Evolutionary conservation across 2,797 vertebrate genomes (phyloP), one percentile per base, ranked within the genome.

Genomic region (Rhinatrema bivittatum): DNA sequence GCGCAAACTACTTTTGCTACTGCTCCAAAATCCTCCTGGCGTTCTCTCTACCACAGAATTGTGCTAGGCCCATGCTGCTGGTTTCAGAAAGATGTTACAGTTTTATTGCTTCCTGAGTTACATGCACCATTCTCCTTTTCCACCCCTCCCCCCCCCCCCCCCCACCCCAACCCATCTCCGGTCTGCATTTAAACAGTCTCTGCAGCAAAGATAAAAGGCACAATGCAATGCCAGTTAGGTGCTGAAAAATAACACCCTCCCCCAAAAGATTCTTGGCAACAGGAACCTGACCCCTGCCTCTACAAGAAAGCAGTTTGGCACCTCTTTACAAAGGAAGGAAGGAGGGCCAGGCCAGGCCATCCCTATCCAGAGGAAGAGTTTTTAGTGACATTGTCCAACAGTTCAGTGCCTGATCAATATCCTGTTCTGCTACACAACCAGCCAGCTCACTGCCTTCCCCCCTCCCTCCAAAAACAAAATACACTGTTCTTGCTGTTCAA

Each of bases 251-350:
- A 13, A 31, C 24, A 40, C 15, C 5, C 23, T 2, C 8, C 17
- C 36, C 21, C 24, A 20, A 29, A 19, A 16, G 31, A 20, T 18
- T 56, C 18, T 44, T 22, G 28, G 35, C 23, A 39, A 46, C 1
- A 3, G 14, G 25, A 36, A 46, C 10, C 6, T 36, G 48, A 16
- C 26, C 14, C 20, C 25, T 25, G 39, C 21, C 16, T 68, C 13
- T 36, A 14, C 20, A 20, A 47, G 56, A 35, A 16, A 32, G 22
- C 36, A 40, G 37, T 29, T 36, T 25, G 36, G 37, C 21, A 36
- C n/a, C 32, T 46, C 10, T 16, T 1, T 5, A 6, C 2, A 6
- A 7, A 10, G 17, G 29, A 52, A 19, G 14, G n/a, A n/a, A n/a
- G n/a, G n/a, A n/a, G n/a, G n/a, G n/a, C n/a, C n/a, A n/a, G n/a